phyloP scores from a whole-genome alignment of 2,113 vertebrate species.

The Dromaius novaehollandiae region DNA sequence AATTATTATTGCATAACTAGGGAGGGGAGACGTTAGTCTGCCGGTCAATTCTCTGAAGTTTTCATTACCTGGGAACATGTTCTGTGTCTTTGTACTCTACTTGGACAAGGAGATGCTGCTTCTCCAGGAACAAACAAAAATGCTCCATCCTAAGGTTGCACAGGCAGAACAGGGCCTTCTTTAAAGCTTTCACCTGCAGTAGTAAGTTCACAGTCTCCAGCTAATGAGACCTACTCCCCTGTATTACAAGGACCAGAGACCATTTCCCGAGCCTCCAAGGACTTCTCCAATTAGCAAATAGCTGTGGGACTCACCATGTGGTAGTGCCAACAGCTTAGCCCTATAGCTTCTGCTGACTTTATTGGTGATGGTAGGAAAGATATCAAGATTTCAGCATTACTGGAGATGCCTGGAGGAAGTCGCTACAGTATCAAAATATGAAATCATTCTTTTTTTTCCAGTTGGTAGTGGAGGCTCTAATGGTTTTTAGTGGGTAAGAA shows the following conservation, averaged over 20 bases:
- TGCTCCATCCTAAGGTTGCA: neutral
- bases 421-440: neutral
- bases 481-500: neutral
- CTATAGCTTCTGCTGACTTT: neutral
- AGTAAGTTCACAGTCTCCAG: neutral
- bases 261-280: neutral
- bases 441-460: neutral
- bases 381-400: neutral
- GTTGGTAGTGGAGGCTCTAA: neutral
- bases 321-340: neutral
- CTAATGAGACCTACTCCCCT: neutral
- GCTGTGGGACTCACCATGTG: fast-evolving
- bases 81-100: neutral
- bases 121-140: neutral
- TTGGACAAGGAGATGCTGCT: neutral
- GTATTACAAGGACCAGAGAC: neutral
- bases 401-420: neutral
- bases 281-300: neutral
- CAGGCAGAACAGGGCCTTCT: neutral
- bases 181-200: neutral
- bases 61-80: neutral
- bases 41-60: neutral
- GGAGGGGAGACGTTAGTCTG: neutral
- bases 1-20: neutral
- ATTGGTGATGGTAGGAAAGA: neutral